Conservation (phyloP, 2,113 vertebrate genomes). For the Pygoscelis antarcticus region DNA sequence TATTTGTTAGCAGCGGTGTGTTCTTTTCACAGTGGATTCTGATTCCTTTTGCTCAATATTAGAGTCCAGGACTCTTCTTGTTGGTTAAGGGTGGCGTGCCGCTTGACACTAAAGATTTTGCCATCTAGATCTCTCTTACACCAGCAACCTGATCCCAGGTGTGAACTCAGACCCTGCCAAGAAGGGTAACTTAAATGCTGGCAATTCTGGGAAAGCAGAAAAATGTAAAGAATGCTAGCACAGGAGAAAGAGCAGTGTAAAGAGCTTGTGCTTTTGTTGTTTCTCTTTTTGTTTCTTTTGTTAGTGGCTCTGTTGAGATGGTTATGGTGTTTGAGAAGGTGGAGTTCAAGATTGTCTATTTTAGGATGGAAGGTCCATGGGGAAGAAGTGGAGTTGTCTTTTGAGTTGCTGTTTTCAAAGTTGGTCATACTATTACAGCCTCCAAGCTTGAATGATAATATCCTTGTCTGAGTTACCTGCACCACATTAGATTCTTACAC, state of each 20-base stretch:
- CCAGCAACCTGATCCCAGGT: background rate
- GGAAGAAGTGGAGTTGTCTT: background rate
- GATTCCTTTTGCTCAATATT: background rate
- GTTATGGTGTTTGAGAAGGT: background rate
- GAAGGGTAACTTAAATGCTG: background rate
- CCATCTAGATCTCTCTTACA: background rate
- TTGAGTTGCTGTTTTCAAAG: background rate
- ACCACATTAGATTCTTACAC: background rate
- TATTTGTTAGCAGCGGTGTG: background rate
- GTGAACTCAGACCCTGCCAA: background rate
- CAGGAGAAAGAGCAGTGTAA: background rate
- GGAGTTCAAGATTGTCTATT: background rate
- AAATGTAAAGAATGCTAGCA: background rate
- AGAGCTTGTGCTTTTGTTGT: background rate
- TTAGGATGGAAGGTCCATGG: background rate
- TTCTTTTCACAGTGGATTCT: background rate
- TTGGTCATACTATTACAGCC: background rate
- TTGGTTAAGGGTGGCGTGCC: background rate
- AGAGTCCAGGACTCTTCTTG: background rate
- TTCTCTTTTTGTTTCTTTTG: background rate
- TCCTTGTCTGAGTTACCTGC: background rate
- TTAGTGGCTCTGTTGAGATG: background rate
- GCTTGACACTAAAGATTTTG: background rate
- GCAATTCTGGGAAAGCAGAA: background rate
- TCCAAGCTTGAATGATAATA: background rate